Evolutionary conservation across 2,888 invertebrate species (phyloP).

Genomic region (Podotricha telesiphe): DNA sequence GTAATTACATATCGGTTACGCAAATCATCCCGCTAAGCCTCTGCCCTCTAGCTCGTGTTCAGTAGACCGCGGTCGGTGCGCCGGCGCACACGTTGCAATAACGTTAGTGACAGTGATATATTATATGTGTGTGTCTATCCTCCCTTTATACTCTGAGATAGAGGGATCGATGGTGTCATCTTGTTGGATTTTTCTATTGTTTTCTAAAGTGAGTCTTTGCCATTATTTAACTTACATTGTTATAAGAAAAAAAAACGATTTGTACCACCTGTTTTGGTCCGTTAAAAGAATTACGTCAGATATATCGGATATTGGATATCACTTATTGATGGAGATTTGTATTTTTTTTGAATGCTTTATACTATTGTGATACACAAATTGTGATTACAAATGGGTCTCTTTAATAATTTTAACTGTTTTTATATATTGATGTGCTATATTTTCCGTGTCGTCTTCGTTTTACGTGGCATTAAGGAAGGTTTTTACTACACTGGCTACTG

Average conservation of each 20-base stretch:
- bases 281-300: conserved; percentile 22
- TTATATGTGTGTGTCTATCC: conserved; percentile 58
- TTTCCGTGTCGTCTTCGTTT: not conserved
- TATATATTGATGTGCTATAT: not conserved
- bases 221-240: not conserved
- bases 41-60: no score
- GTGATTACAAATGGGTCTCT: not conserved
- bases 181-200: conserved; percentile 56
- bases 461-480: not conserved
- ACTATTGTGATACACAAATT: not conserved
- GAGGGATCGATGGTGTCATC: conserved; percentile 62
- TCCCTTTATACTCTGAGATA: conserved; percentile 74
- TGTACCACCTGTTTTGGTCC: conserved; percentile 28
- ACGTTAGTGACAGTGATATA: conserved; percentile 44
- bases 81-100: conserved; percentile 62
- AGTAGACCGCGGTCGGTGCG: conserved; percentile 68
- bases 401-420: not conserved
- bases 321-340: not conserved
- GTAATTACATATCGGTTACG: conserved; percentile 43
- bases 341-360: not conserved
- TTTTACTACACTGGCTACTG: not conserved
- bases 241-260: not conserved
- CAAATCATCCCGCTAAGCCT: conserved; percentile 49
- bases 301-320: conserved; percentile 12
- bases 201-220: conserved; percentile 44